Conservation (phyloP, 1,140 invertebrate genomes). For the Ericerus pela region DNA sequence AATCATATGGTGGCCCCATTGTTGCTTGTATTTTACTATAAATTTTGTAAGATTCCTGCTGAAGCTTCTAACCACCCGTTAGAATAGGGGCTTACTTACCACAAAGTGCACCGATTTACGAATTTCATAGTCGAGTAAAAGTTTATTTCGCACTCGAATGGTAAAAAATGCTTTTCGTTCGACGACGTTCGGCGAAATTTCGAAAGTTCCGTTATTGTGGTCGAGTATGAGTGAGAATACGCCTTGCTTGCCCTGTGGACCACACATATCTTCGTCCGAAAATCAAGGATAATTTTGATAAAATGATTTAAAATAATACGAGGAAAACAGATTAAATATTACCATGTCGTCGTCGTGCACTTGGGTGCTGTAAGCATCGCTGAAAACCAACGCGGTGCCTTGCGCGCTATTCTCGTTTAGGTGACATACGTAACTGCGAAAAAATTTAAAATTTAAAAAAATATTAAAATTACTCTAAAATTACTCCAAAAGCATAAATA, state of each 20-base stretch:
- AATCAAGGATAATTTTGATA: neutral
- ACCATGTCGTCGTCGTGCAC: slow-evolving; percentile 56
- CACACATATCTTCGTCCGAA: slow-evolving; percentile 6
- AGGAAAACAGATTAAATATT: slow-evolving; percentile 12
- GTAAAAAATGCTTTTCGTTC: slow-evolving; percentile 62
- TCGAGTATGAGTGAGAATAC: slow-evolving; percentile 62
- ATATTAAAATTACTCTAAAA: too few species aligned
- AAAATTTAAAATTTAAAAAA: too few species aligned
- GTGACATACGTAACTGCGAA: slow-evolving; percentile 49
- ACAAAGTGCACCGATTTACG: slow-evolving; percentile 25
- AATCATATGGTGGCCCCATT: too few species aligned
- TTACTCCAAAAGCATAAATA: too few species aligned
- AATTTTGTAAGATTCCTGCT: too few species aligned
- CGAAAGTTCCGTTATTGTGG: slow-evolving; percentile 73
- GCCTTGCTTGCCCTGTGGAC: slow-evolving; percentile 50
- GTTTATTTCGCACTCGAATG: slow-evolving; percentile 66
- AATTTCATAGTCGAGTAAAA: slow-evolving; percentile 66
- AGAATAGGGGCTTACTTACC: slow-evolving; percentile 17
- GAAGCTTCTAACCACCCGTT: too few species aligned
- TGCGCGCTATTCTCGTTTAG: slow-evolving; percentile 70
- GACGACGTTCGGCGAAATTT: slow-evolving; percentile 73
- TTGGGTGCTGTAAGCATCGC: slow-evolving; percentile 49
- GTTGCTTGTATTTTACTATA: too few species aligned
- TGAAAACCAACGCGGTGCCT: slow-evolving; percentile 54
- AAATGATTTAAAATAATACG: neutral